Percentiles rank a stretch among this genome's conserved stretches.
Evolutionary conservation across 1,140 invertebrate species (phyloP).

Genomic region (Pectinophora gossypiella): DNA sequence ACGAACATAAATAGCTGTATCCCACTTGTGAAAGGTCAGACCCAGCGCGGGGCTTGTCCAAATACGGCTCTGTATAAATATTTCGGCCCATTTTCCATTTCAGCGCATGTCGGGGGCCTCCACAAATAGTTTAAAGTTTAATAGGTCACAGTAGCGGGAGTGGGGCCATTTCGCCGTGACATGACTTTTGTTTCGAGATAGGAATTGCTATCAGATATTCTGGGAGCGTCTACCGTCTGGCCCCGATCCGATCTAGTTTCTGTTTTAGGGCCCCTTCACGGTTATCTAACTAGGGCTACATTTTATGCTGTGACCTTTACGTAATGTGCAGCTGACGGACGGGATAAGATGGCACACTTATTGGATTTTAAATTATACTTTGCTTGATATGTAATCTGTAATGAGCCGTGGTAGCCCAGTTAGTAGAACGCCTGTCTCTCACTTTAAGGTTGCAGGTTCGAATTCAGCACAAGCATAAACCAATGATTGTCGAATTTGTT

Average conservation of each 20-base stretch:
- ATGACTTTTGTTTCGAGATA: constrained; percentile 1
- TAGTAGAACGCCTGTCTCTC: too few relatives aligned
- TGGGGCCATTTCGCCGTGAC: not conserved
- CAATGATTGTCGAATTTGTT: too few relatives aligned
- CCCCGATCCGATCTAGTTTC: not conserved
- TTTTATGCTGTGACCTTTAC: not conserved
- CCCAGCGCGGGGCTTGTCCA: not conserved
- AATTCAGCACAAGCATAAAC: too few relatives aligned
- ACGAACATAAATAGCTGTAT: constrained; percentile 1
- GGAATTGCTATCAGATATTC: not conserved
- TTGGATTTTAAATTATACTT: too few relatives aligned
- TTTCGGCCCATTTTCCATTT: constrained; percentile 6
- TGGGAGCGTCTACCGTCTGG: not conserved
- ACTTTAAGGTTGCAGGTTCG: too few relatives aligned
- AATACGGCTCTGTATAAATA: constrained; percentile 9
- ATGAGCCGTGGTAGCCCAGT: too few relatives aligned
- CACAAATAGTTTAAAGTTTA: constrained; percentile 5
- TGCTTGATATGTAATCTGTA: too few relatives aligned
- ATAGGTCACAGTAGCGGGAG: not conserved
- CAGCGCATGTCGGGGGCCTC: not conserved
- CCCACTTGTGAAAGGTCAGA: constrained; percentile 5
- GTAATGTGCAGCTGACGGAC: not conserved
- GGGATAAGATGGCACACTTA: too few relatives aligned
- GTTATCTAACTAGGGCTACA: not conserved
- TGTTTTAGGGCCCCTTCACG: not conserved